Percentiles rank a stretch among this genome's conserved stretches.
Evolutionary conservation across 2,888 invertebrate genomes (phyloP).

Genomic region (Heliconius ethilla): DNA sequence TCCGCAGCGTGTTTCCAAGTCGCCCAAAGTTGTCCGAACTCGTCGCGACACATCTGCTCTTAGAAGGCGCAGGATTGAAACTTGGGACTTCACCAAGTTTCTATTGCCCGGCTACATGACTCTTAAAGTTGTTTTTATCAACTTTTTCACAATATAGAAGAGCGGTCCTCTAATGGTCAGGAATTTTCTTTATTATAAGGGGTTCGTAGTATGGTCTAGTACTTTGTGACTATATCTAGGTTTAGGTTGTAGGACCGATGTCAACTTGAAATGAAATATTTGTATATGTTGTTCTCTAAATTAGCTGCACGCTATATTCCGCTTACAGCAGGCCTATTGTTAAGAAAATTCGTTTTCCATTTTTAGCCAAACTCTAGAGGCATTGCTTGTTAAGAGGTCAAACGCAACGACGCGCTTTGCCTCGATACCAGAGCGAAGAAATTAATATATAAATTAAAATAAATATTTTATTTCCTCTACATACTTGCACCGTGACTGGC

Average conservation of each 20-base stretch:
- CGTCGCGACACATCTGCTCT: conserved; percentile 45
- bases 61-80: conserved; percentile 42
- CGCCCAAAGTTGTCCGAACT: conserved; percentile 41
- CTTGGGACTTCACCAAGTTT: conserved; percentile 43
- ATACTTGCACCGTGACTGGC: no score
- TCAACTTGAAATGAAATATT: no score
- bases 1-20: conserved; percentile 45
- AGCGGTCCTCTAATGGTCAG: conserved; percentile 16
- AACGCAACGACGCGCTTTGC: no score
- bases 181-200: conserved; percentile 7
- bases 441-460: no score
- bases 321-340: no score
- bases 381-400: not conserved
- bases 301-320: no score
- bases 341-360: no score
- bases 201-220: not conserved
- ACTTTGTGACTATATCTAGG: not conserved
- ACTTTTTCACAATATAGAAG: conserved; percentile 40
- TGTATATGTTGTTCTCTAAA: no score
- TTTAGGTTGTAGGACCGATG: no score
- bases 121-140: conserved; percentile 40
- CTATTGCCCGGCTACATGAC: conserved; percentile 43
- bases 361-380: not conserved
- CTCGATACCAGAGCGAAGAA: no score
- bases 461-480: no score